phyloP scores from a whole-genome alignment of 2,797 vertebrate species.

The Dermochelys coriacea region DNA sequence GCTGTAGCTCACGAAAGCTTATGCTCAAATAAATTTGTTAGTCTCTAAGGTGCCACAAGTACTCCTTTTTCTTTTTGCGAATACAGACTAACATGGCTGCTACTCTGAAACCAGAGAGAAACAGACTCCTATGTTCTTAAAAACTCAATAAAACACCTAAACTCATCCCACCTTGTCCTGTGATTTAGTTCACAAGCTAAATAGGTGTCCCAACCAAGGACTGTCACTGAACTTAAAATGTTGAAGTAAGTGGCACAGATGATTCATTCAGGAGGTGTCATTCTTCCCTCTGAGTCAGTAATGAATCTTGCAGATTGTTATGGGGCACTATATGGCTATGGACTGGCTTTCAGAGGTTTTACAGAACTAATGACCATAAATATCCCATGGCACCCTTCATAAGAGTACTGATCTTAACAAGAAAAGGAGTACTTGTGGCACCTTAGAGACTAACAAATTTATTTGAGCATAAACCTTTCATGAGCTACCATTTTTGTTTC shows the following conservation, averaged over 20 bases:
- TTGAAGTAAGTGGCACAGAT: accelerated
- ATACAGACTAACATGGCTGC: too few relatives aligned
- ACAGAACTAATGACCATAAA: accelerated
- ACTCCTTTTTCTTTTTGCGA: too few relatives aligned
- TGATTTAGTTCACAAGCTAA: background rate
- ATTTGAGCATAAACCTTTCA: too few relatives aligned
- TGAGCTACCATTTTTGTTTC: too few relatives aligned
- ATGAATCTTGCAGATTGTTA: accelerated
- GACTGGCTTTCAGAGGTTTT: background rate
- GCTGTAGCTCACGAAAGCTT: too few relatives aligned
- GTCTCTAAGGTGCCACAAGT: too few relatives aligned
- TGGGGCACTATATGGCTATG: background rate
- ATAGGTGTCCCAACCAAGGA: background rate
- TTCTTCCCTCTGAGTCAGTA: background rate
- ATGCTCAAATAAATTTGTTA: too few relatives aligned
- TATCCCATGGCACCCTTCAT: background rate
- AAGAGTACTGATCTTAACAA: too few relatives aligned
- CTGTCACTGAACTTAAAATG: accelerated
- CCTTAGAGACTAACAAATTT: too few relatives aligned
- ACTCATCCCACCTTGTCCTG: background rate
- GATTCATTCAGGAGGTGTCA: accelerated
- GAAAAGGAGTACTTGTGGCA: too few relatives aligned
- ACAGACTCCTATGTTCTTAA: accelerated
- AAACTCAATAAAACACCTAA: accelerated
- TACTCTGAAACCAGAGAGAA: too few relatives aligned